phyloP scores from a whole-genome alignment of 2,113 vertebrate species.

The Syngnathus floridae region DNA sequence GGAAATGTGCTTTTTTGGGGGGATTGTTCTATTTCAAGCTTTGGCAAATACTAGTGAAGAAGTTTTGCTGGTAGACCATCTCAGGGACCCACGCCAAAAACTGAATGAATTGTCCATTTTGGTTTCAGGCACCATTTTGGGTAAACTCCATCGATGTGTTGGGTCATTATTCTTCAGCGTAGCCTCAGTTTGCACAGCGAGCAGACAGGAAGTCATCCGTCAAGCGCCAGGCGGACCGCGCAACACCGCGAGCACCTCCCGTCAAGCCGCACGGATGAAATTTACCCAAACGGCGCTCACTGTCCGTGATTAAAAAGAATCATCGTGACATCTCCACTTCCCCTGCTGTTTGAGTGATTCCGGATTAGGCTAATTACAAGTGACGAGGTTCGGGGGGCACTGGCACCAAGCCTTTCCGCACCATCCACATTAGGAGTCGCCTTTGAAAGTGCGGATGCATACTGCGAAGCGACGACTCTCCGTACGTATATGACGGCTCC shows the following conservation, averaged over 20 bases:
- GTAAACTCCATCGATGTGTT: background rate
- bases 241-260: constrained; percentile 12
- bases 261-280: constrained; percentile 36
- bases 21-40: too few relatives aligned
- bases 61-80: too few relatives aligned
- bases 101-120: background rate
- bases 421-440: constrained; percentile 14
- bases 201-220: constrained; percentile 32
- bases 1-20: too few relatives aligned
- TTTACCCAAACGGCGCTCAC: constrained; percentile 41
- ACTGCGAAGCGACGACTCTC: background rate
- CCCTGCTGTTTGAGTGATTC: constrained; percentile 42
- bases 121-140: background rate
- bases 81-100: background rate
- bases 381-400: constrained; percentile 25
- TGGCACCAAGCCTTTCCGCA: constrained; percentile 8
- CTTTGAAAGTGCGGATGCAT: background rate
- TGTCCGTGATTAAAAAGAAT: constrained; percentile 50
- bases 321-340: constrained; percentile 41
- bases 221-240: constrained; percentile 23
- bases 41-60: too few relatives aligned
- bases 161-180: background rate
- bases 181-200: constrained; percentile 20
- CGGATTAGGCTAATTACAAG: constrained; percentile 45
- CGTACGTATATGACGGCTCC: constrained; percentile 32